Percentiles rank a stretch among this genome's conserved stretches.
These are phyloP conservation scores for Uria lomvia DNA, from an alignment of 2,113 vertebrate genomes.

Conservation along the genomic window DNA sequence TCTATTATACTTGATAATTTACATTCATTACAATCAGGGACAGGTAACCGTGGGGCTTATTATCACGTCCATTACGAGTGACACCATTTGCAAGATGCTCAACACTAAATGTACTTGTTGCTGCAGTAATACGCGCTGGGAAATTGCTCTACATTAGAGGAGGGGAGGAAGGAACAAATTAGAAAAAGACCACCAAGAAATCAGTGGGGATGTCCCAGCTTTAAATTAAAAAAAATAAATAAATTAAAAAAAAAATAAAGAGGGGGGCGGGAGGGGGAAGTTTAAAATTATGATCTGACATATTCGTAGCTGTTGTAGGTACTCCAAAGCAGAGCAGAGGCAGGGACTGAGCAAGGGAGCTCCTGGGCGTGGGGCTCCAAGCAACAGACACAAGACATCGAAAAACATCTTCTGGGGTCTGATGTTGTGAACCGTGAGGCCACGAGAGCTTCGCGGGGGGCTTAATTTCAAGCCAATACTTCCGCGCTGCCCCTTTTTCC, in stretches of 20 bases:
- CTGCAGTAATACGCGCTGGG: neutral
- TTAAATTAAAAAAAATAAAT: neutral
- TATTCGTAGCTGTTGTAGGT: neutral
- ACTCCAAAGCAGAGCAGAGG: neutral
- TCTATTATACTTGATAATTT: constrained; percentile 12
- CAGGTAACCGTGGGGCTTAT: constrained; percentile 1
- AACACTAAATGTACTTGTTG: neutral
- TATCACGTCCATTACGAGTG: neutral
- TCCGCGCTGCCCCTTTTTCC: fast-evolving
- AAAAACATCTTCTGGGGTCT: neutral
- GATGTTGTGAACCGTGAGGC: fast-evolving
- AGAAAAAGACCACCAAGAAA: neutral
- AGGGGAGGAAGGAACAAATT: neutral
- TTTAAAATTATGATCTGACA: neutral
- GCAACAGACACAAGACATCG: fast-evolving
- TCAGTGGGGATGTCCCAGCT: fast-evolving
- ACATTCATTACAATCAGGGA: neutral
- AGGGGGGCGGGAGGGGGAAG: too few relatives aligned
- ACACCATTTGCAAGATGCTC: constrained; percentile 28
- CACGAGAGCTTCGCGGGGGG: fast-evolving
- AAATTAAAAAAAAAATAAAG: neutral
- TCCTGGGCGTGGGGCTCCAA: fast-evolving
- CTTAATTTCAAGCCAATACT: neutral
- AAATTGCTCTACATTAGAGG: neutral
- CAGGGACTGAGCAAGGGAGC: fast-evolving